These are phyloP conservation scores for Tethya wilhelma DNA, from an alignment of 37 sponge, comb jelly and placozoan genomes.

Conservation along the genomic window DNA sequence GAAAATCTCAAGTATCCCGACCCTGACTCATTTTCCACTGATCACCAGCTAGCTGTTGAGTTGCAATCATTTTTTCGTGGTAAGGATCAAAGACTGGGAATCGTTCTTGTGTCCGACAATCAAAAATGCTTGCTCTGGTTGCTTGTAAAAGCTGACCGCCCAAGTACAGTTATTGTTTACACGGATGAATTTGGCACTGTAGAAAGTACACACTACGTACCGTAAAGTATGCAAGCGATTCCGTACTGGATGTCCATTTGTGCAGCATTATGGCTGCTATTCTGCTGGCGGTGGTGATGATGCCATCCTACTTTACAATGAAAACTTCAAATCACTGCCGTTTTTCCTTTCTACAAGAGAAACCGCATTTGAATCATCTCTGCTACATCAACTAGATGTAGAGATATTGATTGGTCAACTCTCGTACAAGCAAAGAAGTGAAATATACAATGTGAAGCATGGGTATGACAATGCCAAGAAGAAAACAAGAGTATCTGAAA, in stretches of 20 bases:
- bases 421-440: slow-evolving; percentile 43
- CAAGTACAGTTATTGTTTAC: slow-evolving; percentile 14
- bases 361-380: slow-evolving; percentile 19
- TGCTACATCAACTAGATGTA: slow-evolving; percentile 19
- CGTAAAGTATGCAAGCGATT: slow-evolving; percentile 10
- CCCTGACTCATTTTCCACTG: background rate
- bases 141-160: slow-evolving; percentile 17
- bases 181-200: slow-evolving; percentile 9
- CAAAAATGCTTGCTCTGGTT: background rate
- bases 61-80: background rate
- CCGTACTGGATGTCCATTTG: slow-evolving; percentile 1
- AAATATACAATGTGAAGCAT: slow-evolving; percentile 33
- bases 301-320: slow-evolving; percentile 22
- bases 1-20: background rate
- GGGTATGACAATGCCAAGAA: slow-evolving; percentile 22
- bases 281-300: background rate
- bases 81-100: background rate
- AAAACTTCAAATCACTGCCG: background rate
- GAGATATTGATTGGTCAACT: slow-evolving; percentile 42
- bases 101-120: background rate
- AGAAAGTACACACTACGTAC: slow-evolving; percentile 14
- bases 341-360: slow-evolving; percentile 33
- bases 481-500: background rate
- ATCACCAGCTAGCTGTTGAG: too few relatives aligned
- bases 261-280: slow-evolving; percentile 36